Evolutionary conservation across 2,113 vertebrate genomes (phyloP), one percentile per base, ranked within the genome.

Genomic region (Melospiza melodia): DNA sequence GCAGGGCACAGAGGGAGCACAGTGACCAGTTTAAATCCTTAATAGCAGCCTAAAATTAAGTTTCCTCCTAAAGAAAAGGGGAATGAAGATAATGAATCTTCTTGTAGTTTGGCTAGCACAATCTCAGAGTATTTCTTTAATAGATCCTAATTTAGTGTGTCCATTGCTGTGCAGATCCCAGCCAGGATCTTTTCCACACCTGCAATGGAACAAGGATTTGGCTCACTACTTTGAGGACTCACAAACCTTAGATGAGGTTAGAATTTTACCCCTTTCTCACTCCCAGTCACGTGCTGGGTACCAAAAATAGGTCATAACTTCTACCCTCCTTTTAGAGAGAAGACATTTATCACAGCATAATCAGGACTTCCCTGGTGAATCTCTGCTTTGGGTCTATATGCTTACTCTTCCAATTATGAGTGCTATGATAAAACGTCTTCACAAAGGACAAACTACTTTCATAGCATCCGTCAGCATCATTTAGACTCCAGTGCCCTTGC

Each of bases 401-500:
- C 6, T 80, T 21, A 44, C 46, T 84, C 73, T 69, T 77, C 57
- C 61, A 71, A 30, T 69, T 83, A 58, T 30, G 30, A 63, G 23
- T 39, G 6, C 21, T 84, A 33, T 69, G 51, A 76, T 35, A 90
- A 95, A 93, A 92, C 18, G 20, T 66, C 79, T 93, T 71, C 75
- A 67, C 43, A 89, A 86, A 93, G 51, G 74, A 88, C 75, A 74
- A 81, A 33, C 23, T 86, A 77, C 73, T 95, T 90, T 61, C 85
- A 88, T 58, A 66, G 30, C 35, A 76, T 71, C 62, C 82, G n/a
- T 90, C 83, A 92, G 35, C 84, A 92, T 71, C 37, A 37, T 71
- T 93, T 77, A 93, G 83, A 94, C 3, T 77, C 23, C 30, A 65
- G n/a, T 87, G 75, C 37, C 54, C 82, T 95, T 91, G 92, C 63